phyloP scores from a whole-genome alignment of 2,113 vertebrate genomes.

The Neopipo cinnamomea region DNA sequence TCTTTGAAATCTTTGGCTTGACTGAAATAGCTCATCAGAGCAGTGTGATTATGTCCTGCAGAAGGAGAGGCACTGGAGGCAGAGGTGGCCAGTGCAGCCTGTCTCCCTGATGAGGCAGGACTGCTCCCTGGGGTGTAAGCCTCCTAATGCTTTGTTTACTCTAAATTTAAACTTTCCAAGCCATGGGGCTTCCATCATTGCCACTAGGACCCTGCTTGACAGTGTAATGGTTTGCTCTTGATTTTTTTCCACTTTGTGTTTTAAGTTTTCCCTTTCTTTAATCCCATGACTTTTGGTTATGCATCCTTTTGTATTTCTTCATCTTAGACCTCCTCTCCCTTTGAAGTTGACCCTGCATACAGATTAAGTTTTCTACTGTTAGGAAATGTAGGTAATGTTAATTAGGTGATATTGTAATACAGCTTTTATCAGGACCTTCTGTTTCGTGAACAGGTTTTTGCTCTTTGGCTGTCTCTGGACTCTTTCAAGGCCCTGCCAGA shows the following conservation, averaged over 20 bases:
- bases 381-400: slow-evolving; percentile 32
- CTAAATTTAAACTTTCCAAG: slow-evolving; percentile 49
- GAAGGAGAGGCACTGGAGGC: background rate
- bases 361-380: slow-evolving; percentile 15
- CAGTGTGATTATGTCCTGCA: background rate
- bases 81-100: background rate
- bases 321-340: background rate
- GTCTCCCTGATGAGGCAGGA: background rate
- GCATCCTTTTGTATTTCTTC: slow-evolving; percentile 16
- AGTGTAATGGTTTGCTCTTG: slow-evolving; percentile 3
- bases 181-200: slow-evolving; percentile 33
- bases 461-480: background rate
- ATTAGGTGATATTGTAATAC: slow-evolving; percentile 33
- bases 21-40: background rate
- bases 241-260: background rate
- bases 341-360: slow-evolving; percentile 15
- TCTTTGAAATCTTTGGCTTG: background rate
- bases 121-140: background rate
- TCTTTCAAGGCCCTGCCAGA: background rate
- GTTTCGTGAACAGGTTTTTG: background rate
- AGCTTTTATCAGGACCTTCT: background rate
- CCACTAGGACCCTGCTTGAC: slow-evolving; percentile 6
- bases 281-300: slow-evolving; percentile 38
- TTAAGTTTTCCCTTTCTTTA: slow-evolving; percentile 47
- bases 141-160: slow-evolving; percentile 52